phyloP scores from a whole-genome alignment of 2,113 vertebrate genomes.

The Paramormyrops kingsleyae region DNA sequence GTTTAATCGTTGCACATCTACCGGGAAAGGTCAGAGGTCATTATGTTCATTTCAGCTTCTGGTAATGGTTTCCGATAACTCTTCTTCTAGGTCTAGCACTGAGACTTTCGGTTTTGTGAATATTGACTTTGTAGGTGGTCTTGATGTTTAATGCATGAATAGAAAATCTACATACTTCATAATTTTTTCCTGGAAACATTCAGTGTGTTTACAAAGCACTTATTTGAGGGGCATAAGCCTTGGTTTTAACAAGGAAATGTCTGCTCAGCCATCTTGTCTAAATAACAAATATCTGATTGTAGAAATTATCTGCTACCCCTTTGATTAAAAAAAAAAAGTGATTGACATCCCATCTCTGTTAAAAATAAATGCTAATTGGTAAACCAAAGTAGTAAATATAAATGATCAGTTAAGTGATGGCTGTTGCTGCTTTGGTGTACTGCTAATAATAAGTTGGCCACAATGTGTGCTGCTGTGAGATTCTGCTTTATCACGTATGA shows the following conservation, averaged over 20 bases:
- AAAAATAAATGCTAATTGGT: not conserved
- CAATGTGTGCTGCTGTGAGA: constrained; percentile 5
- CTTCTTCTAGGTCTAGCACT: not conserved
- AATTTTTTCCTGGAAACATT: not conserved
- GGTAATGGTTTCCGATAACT: not conserved
- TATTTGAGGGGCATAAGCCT: not conserved
- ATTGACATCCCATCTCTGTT: constrained; percentile 6
- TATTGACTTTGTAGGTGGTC: not conserved
- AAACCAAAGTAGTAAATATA: not conserved
- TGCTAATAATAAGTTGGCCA: not conserved
- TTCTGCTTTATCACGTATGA: not conserved
- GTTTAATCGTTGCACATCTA: not conserved
- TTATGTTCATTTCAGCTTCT: not conserved
- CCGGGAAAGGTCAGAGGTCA: not conserved
- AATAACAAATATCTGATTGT: not conserved
- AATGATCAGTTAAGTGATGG: not conserved
- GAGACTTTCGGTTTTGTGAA: not conserved
- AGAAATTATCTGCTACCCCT: not conserved
- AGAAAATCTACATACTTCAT: not conserved
- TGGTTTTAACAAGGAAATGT: constrained; percentile 19
- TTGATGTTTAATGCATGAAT: not conserved
- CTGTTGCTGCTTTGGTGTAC: not conserved
- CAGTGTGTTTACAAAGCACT: not conserved
- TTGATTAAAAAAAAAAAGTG: not conserved
- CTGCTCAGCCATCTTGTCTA: not conserved